Percentiles rank a stretch among this genome's conserved stretches.
Conservation (phyloP, 2,888 invertebrate genomes). For the Cantharis rufa region DNA sequence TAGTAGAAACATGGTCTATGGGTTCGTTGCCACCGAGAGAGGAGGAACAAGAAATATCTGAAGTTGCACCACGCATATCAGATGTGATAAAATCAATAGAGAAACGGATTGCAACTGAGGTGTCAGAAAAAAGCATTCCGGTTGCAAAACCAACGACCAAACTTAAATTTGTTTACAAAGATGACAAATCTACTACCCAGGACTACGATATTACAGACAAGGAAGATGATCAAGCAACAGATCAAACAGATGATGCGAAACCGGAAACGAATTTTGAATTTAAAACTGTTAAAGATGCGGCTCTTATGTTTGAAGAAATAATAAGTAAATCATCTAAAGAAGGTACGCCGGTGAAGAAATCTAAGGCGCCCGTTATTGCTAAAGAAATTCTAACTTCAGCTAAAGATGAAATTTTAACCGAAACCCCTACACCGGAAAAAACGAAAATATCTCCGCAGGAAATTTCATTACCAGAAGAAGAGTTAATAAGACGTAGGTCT, state of each 20-base stretch:
- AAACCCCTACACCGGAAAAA: neutral
- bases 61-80: slow-evolving; percentile 45
- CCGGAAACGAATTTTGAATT: slow-evolving; percentile 27
- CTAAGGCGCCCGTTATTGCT: slow-evolving; percentile 5
- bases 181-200: neutral
- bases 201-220: neutral
- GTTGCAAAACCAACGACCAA: slow-evolving; percentile 1
- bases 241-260: slow-evolving; percentile 24
- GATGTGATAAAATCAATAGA: slow-evolving; percentile 48
- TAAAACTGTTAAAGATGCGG: slow-evolving; percentile 50
- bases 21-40: neutral
- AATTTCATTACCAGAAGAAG: neutral
- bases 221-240: slow-evolving; percentile 28
- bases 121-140: slow-evolving; percentile 13
- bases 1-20: neutral
- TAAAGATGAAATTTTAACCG: neutral
- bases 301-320: slow-evolving; percentile 51
- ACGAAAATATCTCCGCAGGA: neutral
- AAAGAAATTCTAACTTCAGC: neutral
- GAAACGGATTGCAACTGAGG: slow-evolving; percentile 43
- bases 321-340: slow-evolving; percentile 51
- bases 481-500: neutral
- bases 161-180: neutral
- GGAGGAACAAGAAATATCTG: neutral
- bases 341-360: slow-evolving; percentile 46